Evolutionary conservation across 1,140 invertebrate species (phyloP), one percentile per base, ranked within the genome.

Genomic region (Meteorus sp.): DNA sequence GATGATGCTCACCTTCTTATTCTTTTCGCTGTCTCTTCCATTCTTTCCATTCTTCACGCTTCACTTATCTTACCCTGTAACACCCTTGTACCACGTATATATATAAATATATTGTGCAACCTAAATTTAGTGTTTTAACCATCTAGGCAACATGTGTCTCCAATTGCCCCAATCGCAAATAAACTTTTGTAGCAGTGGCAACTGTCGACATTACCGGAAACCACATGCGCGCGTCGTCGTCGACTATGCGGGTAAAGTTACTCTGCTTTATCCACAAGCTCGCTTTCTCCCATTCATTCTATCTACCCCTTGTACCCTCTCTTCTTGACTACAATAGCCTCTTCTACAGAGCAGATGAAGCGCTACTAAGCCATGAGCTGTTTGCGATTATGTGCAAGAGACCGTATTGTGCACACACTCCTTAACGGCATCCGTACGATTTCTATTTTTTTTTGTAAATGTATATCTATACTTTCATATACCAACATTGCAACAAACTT

Each of bases 91-190:
- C n/a, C n/a, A n/a, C n/a, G n/a, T n/a, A n/a, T n/a, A n/a, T n/a
- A n/a, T n/a, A n/a, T 13, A 5, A 13, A 15, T 39, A 13, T 13
- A n/a, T 41, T 43, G 31, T 47, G 9, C 17, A 35, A 22, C 20
- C 25, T 29, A 22, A 50, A 51, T 47, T 54, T 51, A n/a, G 44
- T 50, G 20, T 43, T 41, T 51, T 56, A 47, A 59, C 65, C 61
- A 23, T 51, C n/a, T 7, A 27, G 61, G 66, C 62, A 67, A 68
- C 67, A 71, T 67, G 66, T 69, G 69, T 64, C 59, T 35, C 61
- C 57, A 66, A 69, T 65, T 63, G 66, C 63, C 64, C 37, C 62
- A 55, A 68, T 68, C 65, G 56, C 60, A 65, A 66, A 70, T 68
- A 70, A 71, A 72, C 63, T 70, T 72, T 65, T 52, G 62, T 61